A percentile compares a stretch with the other conserved stretches of the same genome.
Conservation (phyloP, 2,888 invertebrate species). For the Embidobia sp. region DNA sequence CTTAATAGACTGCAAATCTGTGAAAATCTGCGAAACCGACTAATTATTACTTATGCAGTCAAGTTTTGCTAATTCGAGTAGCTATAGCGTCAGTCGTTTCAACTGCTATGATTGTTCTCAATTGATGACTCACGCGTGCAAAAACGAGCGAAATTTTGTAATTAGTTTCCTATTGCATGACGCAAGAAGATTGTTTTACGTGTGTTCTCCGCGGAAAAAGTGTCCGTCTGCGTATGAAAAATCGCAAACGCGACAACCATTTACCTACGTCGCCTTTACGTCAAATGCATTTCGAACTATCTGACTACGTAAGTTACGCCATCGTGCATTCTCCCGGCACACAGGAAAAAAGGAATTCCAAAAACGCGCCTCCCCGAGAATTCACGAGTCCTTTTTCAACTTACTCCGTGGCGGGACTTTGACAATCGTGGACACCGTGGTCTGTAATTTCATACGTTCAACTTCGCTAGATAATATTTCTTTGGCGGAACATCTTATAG, state of each 20-base stretch:
- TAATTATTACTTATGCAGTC: too few species aligned
- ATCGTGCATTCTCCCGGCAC: slow-evolving; percentile 11
- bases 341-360: slow-evolving; percentile 27
- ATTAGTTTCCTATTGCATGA: slow-evolving; percentile 19
- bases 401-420: not conserved
- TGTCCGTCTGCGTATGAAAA: slow-evolving; percentile 15
- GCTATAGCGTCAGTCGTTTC: too few species aligned
- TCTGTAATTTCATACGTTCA: slow-evolving; percentile 24
- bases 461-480: slow-evolving; percentile 11
- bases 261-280: slow-evolving; percentile 40
- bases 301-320: slow-evolving; percentile 21
- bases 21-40: too few species aligned
- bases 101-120: too few species aligned
- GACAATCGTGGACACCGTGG: slow-evolving; percentile 10
- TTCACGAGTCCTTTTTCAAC: slow-evolving; percentile 16
- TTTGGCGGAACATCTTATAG: slow-evolving; percentile 9
- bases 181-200: slow-evolving; percentile 15
- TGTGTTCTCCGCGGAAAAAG: slow-evolving; percentile 8
- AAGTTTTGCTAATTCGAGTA: too few species aligned
- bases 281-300: slow-evolving; percentile 42
- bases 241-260: slow-evolving; percentile 32
- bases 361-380: slow-evolving; percentile 6
- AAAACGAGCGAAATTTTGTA: slow-evolving; percentile 9
- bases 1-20: too few species aligned
- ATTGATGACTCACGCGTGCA: slow-evolving; percentile 1